These are phyloP conservation scores for Melanaphis sacchari DNA, from an alignment of 1,140 invertebrate species.

Conservation along the genomic window DNA sequence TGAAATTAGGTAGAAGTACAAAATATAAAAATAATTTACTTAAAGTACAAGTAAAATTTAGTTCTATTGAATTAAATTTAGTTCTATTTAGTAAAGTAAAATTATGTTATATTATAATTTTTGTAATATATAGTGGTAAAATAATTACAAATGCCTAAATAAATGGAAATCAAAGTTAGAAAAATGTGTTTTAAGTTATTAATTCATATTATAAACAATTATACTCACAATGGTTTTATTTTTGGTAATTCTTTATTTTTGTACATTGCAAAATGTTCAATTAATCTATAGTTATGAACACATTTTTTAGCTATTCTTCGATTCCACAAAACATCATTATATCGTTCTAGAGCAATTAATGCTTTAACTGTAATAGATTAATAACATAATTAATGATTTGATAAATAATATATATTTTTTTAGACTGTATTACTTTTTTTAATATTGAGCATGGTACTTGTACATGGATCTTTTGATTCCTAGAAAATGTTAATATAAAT, in stretches of 20 bases:
- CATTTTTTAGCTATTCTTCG: conserved; percentile 13
- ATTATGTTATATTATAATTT: background rate
- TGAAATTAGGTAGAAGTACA: too few relatives aligned
- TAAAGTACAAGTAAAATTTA: background rate
- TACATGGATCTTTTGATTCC: background rate
- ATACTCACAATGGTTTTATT: conserved; percentile 44
- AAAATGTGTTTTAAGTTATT: background rate
- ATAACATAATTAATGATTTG: background rate
- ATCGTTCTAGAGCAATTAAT: background rate
- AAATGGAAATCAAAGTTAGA: background rate
- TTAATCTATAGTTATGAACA: conserved; percentile 26
- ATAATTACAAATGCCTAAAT: background rate
- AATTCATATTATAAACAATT: background rate
- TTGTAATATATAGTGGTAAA: background rate
- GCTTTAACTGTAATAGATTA: background rate
- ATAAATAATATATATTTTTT: background rate
- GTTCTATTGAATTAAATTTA: background rate
- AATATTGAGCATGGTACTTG: background rate
- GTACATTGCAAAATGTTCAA: conserved; percentile 23
- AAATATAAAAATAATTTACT: background rate
- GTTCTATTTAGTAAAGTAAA: background rate
- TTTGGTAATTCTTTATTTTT: conserved; percentile 17
- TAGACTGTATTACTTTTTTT: background rate
- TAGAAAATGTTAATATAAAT: background rate
- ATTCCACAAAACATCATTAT: background rate